Conservation (phyloP, 2,797 vertebrate genomes). For the Danio aesculapii region DNA sequence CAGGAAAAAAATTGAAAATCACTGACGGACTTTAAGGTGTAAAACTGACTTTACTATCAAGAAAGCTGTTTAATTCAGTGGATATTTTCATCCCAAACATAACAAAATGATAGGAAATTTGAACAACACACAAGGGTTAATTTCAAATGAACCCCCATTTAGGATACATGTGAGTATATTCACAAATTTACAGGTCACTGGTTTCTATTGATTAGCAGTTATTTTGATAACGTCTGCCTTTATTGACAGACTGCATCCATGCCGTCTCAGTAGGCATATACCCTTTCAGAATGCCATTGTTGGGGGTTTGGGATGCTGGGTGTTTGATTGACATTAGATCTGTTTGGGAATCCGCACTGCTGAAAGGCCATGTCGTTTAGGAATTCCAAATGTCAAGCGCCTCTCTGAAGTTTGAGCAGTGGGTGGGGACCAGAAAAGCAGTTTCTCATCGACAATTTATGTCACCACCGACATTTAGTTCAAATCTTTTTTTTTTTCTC, state of each 20-base stretch:
- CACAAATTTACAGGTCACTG: background rate
- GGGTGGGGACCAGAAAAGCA: slow-evolving; percentile 64
- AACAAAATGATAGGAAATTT: too few species aligned
- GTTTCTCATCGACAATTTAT: slow-evolving; percentile 64
- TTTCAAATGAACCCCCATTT: background rate
- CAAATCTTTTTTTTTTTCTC: slow-evolving; percentile 8
- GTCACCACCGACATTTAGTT: slow-evolving; percentile 67
- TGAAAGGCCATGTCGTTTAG: slow-evolving; percentile 76
- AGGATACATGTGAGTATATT: background rate
- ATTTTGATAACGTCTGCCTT: background rate
- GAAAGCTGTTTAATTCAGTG: too few species aligned
- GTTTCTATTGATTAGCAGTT: slow-evolving; percentile 24
- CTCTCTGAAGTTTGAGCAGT: slow-evolving; percentile 70
- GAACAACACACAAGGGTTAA: too few species aligned
- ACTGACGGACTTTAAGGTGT: too few species aligned
- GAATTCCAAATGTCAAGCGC: slow-evolving; percentile 78
- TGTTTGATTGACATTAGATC: slow-evolving; percentile 71
- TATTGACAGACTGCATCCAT: slow-evolving; percentile 1
- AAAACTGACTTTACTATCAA: too few species aligned
- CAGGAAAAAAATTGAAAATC: too few species aligned
- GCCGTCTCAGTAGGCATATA: slow-evolving; percentile 9
- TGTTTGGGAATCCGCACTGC: slow-evolving; percentile 66
- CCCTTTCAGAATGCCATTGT: slow-evolving; percentile 29
- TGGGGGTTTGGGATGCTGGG: slow-evolving; percentile 38
- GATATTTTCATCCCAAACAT: too few species aligned